phyloP scores from a whole-genome alignment of 2,113 vertebrate species.

The Cyanoderma ruficeps region DNA sequence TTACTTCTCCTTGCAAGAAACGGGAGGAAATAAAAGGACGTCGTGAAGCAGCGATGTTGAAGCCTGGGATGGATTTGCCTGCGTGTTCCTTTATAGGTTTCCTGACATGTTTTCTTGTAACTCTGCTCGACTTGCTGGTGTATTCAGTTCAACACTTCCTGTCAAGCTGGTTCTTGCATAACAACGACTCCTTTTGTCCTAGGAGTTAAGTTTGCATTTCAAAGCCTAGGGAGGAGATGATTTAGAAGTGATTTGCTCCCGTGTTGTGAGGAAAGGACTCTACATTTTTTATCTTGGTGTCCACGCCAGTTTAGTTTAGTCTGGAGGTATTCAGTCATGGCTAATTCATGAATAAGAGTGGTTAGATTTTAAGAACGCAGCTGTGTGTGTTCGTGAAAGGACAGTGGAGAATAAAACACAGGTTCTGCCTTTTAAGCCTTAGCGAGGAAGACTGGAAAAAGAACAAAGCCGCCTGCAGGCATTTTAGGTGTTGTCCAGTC shows the following conservation, averaged over 20 bases:
- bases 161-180: constrained; percentile 9
- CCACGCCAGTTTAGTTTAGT: not conserved
- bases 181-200: not conserved
- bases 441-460: not conserved
- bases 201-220: constrained; percentile 17
- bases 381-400: not conserved
- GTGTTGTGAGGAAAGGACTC: not conserved
- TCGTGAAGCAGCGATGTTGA: fast-evolving
- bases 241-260: not conserved
- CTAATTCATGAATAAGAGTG: not conserved
- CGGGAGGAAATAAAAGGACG: not conserved
- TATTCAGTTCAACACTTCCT: not conserved
- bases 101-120: not conserved
- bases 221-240: not conserved
- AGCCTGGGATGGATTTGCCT: not conserved
- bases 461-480: not conserved
- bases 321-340: not conserved
- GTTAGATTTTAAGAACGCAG: not conserved
- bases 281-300: not conserved
- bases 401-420: not conserved
- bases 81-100: not conserved
- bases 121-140: not conserved
- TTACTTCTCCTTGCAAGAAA: not conserved
- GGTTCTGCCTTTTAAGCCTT: not conserved
- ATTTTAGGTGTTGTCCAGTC: not conserved